Evolutionary conservation across 2,113 vertebrate genomes (phyloP), one percentile per base, ranked within the genome.

Genomic region (Pterocles gutturalis): DNA sequence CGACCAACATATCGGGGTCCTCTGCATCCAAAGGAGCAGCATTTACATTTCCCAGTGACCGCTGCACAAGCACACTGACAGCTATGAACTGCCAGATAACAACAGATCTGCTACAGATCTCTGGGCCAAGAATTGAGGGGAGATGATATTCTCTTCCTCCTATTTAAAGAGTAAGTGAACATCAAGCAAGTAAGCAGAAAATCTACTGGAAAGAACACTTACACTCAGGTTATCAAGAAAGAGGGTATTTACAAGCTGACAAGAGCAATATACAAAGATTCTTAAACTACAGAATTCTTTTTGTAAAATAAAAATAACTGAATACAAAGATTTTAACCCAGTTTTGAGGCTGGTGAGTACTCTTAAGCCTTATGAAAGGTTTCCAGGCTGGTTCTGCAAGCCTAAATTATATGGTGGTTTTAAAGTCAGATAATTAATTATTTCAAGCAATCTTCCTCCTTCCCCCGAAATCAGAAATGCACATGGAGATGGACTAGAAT

Each of bases 51-150:
- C 92, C 77, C 72, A 60, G 86, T 92, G 96, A 93, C 96, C 96
- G 89, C 51, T 48, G 83, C 90, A 84, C 0, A 7, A 88, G 82
- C 62, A 46, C 13, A 7, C 73, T 83, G 91, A 86, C 89, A 96
- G 75, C 87, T 60, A 86, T 10, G 4, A 62, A 85, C 84, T 85
- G 70, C 92, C 82, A 92, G 58, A 58, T 55, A 88, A 61, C 17
- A 41, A 48, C 94, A 97, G 88, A 92, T 94, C 91, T 87, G 86
- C 82, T 67, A 81, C 92, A 87, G 90, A 81, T 71, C 72, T 87
- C 72, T 89, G 72, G 86, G 86, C 88, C 92, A 89, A 86, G 86
- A 96, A 93, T 87, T 90, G 89, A 93, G 48, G 29, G 60, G 36
- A 77, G 87, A 77, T 71, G 13, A 34, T 55, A 62, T 83, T 81